Conservation (phyloP, 2,888 invertebrate species). For the Oligia latruncula region DNA sequence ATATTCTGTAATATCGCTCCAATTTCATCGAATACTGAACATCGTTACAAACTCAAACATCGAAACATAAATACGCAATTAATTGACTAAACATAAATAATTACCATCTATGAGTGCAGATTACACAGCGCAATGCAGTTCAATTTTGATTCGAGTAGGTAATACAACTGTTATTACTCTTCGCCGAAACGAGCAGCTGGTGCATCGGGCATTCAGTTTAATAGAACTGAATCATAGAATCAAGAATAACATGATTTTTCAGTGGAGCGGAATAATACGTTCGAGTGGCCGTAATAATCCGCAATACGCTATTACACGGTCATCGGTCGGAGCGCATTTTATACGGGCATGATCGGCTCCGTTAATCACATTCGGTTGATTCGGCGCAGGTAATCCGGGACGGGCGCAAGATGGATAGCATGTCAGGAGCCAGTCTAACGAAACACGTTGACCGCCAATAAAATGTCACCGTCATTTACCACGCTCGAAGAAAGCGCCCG, state of each 20-base stretch:
- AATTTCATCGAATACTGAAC: conserved; percentile 29
- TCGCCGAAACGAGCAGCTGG: conserved; percentile 27
- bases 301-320: conserved; percentile 64
- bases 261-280: conserved; percentile 54
- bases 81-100: conserved; percentile 47
- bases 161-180: conserved; percentile 39
- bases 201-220: conserved; percentile 36
- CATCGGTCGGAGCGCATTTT: conserved; percentile 69
- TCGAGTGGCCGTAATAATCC: conserved; percentile 62
- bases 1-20: conserved; percentile 21
- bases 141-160: conserved; percentile 32
- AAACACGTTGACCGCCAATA: conserved; percentile 65
- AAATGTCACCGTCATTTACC: conserved; percentile 64
- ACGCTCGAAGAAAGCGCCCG: conserved; percentile 54
- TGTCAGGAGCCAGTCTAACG: conserved; percentile 67
- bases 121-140: conserved; percentile 32
- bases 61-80: conserved; percentile 27
- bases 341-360: conserved; percentile 72
- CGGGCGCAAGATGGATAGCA: conserved; percentile 73
- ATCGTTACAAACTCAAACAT: conserved; percentile 20
- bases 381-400: conserved; percentile 71
- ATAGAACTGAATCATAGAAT: conserved; percentile 25
- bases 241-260: conserved; percentile 55
- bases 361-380: conserved; percentile 76
- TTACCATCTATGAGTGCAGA: conserved; percentile 28